Percentiles rank a stretch among this genome's conserved stretches.
Evolutionary conservation across 2,888 invertebrate species (phyloP).

Genomic region (Julus scanicus): DNA sequence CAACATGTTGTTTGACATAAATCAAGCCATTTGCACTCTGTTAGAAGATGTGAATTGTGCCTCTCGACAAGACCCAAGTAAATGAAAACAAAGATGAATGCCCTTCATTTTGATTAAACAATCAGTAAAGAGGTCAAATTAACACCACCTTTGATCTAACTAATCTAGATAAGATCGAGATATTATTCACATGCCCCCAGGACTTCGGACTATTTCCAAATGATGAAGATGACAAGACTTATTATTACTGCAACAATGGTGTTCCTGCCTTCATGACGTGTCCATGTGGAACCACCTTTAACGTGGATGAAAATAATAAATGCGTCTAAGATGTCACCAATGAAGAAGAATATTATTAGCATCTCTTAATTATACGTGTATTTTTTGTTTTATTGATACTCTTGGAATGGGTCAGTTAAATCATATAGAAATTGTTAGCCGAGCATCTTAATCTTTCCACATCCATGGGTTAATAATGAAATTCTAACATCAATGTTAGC

Average conservation of each 20-base stretch:
- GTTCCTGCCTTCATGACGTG: background rate
- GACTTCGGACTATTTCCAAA: background rate
- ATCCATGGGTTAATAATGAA: too few relatives aligned
- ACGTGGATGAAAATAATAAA: background rate
- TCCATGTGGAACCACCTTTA: background rate
- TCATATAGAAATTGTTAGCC: too few relatives aligned
- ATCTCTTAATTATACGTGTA: too few relatives aligned
- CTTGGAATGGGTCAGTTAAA: too few relatives aligned
- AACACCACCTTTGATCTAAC: background rate
- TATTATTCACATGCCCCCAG: background rate
- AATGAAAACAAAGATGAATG: background rate
- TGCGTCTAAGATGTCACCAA: background rate
- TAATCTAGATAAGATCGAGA: background rate
- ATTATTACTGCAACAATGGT: slow-evolving; percentile 8
- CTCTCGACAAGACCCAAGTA: background rate
- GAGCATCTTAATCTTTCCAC: too few relatives aligned
- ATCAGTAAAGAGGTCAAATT: background rate
- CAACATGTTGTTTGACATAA: slow-evolving; percentile 27
- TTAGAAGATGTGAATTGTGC: background rate
- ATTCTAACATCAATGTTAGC: too few relatives aligned
- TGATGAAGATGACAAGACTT: background rate
- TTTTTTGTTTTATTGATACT: too few relatives aligned
- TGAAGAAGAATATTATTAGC: background rate
- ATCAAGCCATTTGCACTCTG: background rate
- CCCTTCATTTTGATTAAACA: background rate